A percentile compares a stretch with the other conserved stretches of the same genome.
These are phyloP conservation scores for Scaptomyza parva DNA, from an alignment of 2,888 invertebrate genomes.

Conservation along the genomic window DNA sequence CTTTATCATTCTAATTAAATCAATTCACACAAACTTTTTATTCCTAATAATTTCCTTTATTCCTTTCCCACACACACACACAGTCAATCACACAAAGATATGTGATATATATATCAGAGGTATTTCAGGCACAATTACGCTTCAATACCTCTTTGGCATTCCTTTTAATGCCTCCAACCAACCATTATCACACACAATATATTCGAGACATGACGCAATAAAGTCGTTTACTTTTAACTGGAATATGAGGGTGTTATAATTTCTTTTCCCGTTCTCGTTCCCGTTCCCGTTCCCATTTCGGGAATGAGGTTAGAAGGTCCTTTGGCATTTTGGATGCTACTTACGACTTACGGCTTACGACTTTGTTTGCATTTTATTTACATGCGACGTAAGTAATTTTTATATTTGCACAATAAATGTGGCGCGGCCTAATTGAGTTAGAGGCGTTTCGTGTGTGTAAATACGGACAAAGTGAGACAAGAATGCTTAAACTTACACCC, in stretches of 20 bases:
- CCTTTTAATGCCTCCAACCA: background rate
- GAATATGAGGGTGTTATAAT: slow-evolving; percentile 4
- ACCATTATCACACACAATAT: slow-evolving; percentile 24
- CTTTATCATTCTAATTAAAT: too few species aligned
- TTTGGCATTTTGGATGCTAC: slow-evolving; percentile 14
- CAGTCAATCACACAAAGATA: background rate
- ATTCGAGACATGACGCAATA: slow-evolving; percentile 32
- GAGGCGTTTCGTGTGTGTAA: slow-evolving; percentile 57
- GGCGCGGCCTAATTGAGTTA: slow-evolving; percentile 54
- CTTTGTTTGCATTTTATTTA: slow-evolving; percentile 46
- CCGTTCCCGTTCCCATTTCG: background rate
- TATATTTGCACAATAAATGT: slow-evolving; percentile 61
- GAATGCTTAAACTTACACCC: slow-evolving; percentile 29
- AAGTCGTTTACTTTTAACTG: slow-evolving; percentile 24
- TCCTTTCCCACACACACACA: too few species aligned
- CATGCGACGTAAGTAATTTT: slow-evolving; percentile 57
- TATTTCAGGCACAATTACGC: slow-evolving; percentile 16
- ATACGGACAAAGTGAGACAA: slow-evolving; percentile 48
- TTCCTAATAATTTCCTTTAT: too few species aligned
- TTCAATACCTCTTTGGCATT: slow-evolving; percentile 2
- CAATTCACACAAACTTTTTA: too few species aligned
- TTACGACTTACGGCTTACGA: slow-evolving; percentile 11
- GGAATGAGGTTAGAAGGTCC: too few species aligned
- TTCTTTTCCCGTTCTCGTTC: background rate
- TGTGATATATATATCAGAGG: background rate